A percentile compares a stretch with the other conserved stretches of the same genome.
phyloP scores from a whole-genome alignment of 2,113 vertebrate genomes.

The Chaetodon auriga region DNA sequence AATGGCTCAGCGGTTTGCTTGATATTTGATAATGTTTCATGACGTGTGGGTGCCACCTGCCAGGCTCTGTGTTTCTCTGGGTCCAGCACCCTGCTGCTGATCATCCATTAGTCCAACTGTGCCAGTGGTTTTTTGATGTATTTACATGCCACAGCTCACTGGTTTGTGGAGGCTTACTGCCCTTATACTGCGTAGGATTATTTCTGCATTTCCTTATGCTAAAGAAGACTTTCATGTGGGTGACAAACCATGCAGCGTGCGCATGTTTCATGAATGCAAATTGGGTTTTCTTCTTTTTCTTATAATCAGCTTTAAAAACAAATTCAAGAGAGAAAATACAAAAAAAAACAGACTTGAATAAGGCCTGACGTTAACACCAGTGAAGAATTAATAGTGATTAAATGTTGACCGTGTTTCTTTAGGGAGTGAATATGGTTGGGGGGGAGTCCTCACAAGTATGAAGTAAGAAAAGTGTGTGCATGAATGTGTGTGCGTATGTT shows the following conservation, averaged over 20 bases:
- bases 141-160: background rate
- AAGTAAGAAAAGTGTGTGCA: background rate
- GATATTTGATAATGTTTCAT: background rate
- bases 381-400: background rate
- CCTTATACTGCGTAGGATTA: background rate
- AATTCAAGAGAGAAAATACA: background rate
- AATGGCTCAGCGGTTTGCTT: background rate
- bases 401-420: background rate
- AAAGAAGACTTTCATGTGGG: background rate
- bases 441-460: background rate
- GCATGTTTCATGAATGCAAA: background rate
- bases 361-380: background rate
- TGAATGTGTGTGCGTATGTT: background rate
- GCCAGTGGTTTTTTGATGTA: background rate
- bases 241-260: background rate
- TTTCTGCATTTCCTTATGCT: too few species aligned
- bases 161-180: background rate
- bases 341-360: background rate
- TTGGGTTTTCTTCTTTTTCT: too few species aligned
- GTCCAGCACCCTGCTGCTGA: background rate
- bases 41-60: background rate
- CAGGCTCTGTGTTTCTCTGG: background rate
- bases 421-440: background rate
- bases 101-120: background rate
- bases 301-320: background rate